phyloP scores from a whole-genome alignment of 2,888 invertebrate species.

The Galerucella pusilla region DNA sequence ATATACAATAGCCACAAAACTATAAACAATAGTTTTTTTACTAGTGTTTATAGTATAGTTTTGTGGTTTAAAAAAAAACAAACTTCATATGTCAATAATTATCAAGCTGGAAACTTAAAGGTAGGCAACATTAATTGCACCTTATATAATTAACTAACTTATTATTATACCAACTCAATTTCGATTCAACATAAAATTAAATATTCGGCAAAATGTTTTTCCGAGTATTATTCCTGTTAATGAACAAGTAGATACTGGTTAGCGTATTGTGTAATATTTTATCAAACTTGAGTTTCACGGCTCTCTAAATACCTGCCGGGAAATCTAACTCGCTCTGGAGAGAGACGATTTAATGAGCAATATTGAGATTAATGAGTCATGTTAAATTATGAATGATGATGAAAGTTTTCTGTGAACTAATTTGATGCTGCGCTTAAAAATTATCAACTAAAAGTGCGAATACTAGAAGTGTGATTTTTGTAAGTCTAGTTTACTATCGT shows the following conservation, averaged over 20 bases:
- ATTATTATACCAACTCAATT: no score
- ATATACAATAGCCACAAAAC: no score
- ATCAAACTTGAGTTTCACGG: conserved; percentile 12
- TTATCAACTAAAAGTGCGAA: not conserved
- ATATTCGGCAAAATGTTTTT: not conserved
- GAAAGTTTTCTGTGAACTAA: not conserved
- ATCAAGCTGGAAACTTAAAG: no score
- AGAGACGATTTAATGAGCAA: conserved; percentile 17
- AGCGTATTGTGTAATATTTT: conserved; percentile 9
- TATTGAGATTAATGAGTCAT: conserved; percentile 18
- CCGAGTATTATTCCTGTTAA: not conserved
- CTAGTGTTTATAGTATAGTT: no score
- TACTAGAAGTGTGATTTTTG: no score
- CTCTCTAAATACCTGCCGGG: conserved; percentile 16
- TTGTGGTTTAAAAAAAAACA: no score
- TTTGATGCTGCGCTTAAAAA: not conserved
- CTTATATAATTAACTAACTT: no score
- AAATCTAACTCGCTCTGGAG: conserved; percentile 5
- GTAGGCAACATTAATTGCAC: no score
- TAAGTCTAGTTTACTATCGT: no score
- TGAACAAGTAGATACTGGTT: conserved; percentile 2
- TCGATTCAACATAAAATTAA: not conserved
- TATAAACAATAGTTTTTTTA: no score
- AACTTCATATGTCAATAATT: no score
- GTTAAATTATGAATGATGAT: conserved; percentile 12